These are phyloP conservation scores for Polypterus bichir DNA, from an alignment of 2,113 vertebrate species.

Conservation along the genomic window DNA sequence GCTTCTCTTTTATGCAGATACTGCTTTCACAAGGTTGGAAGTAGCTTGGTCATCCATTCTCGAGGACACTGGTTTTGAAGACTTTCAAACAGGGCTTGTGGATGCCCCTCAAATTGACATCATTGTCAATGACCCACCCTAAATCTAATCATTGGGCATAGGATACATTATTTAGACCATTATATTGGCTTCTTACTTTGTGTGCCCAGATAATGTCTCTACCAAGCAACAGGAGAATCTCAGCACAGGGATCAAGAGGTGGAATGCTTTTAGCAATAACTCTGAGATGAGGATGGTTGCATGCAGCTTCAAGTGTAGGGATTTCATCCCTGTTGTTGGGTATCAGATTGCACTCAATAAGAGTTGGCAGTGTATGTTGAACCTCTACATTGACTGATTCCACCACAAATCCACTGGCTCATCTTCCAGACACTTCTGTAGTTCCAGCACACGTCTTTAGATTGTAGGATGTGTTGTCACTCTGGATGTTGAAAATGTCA, in stretches of 20 bases:
- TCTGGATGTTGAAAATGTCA: too few species aligned
- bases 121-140: neutral
- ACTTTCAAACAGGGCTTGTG: neutral
- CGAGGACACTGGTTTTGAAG: neutral
- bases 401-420: too few species aligned
- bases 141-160: neutral
- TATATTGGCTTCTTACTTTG: neutral
- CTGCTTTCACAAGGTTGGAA: neutral
- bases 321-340: neutral
- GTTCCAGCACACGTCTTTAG: too few species aligned
- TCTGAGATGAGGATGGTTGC: neutral
- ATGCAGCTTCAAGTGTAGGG: neutral
- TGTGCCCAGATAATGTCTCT: neutral
- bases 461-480: too few species aligned
- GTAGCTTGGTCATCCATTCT: neutral
- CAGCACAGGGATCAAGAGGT: neutral
- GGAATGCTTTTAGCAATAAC: neutral
- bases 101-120: neutral
- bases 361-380: too few species aligned
- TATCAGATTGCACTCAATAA: too few species aligned
- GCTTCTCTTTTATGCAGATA: neutral
- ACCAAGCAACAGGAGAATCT: neutral
- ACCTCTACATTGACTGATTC: too few species aligned
- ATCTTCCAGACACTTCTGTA: too few species aligned
- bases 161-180: neutral